Base-by-base conservation (phyloP, 37 sponge, comb jelly and placozoan species). In the Chondrosia reniformis region DNA sequence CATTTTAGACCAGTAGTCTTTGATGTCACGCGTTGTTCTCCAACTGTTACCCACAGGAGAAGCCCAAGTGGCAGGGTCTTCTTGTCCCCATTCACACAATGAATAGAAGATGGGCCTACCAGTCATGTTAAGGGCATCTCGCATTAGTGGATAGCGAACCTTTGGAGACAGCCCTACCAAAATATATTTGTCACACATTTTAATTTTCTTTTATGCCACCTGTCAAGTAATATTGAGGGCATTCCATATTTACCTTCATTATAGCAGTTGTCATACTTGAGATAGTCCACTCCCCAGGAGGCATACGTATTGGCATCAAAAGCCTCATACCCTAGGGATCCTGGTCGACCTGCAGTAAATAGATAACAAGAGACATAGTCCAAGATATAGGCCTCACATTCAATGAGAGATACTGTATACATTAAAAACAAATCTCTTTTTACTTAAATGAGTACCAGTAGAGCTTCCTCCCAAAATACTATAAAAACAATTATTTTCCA, bases 251-350 rank as follows among this genome's bases (percentile, higher is more conserved):
- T 43, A 45, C 65, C 56, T 8, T 75, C 85, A 69, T 10, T 76
- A 58, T 86, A 28, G 36, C 94, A 93, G 86, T 93, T 89, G 69
- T 93, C 94, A 74, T 86, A 89, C 45, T 93, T 87, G 46, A 93
- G 84, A 33, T 93, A 89, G 64, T 88, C 81, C 30, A 85, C 88
- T 36, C 80, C 76, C 94, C 94, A 93, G 1, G 28, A 10, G 30
- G 94, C 94, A 66, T 89, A 93, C 31, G 85, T 80, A 46, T 62
- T 22, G 30, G 94, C 94, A 83, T 93, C 94, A 4, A 42, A 15
- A 0, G 36, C 41, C 52, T 93, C 94, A 77, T 89, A 79, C 28
- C 79, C 83, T 7, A 93, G 82, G 10, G 94, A 93, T 4, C 87
- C 94, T 34, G 91, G 89, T 30, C 81, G 42, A 9, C 80, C 80